phyloP scores from a whole-genome alignment of 2,888 invertebrate genomes.

The Leptodirus hochenwartii region DNA sequence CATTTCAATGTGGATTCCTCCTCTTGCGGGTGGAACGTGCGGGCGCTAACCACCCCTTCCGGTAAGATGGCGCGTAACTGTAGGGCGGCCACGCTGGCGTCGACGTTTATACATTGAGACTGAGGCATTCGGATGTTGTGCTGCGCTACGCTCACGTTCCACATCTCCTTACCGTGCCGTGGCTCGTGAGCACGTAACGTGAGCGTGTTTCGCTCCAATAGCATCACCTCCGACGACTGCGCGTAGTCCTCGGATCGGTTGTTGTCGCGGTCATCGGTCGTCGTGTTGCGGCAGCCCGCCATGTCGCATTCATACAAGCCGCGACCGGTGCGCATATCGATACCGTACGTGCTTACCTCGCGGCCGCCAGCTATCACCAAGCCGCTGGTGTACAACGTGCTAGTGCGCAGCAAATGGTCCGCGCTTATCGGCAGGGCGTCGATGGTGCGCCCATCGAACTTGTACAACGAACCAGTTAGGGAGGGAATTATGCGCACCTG shows the following conservation, averaged over 20 bases:
- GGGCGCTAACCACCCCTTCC: conserved; percentile 46
- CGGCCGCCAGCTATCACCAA: conserved; percentile 77
- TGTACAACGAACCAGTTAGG: conserved; percentile 77
- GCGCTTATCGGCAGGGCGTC: conserved; percentile 77
- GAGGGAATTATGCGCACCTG: conserved; percentile 85
- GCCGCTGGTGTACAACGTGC: conserved; percentile 72
- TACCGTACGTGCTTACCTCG: conserved; percentile 69
- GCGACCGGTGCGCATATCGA: conserved; percentile 55
- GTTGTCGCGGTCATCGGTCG: too few relatives aligned
- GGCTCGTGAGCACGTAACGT: conserved; percentile 84
- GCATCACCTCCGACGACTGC: too few relatives aligned
- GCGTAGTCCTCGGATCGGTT: too few relatives aligned
- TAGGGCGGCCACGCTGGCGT: conserved; percentile 25
- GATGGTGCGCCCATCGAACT: conserved; percentile 74
- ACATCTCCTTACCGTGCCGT: conserved; percentile 67
- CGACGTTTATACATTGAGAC: conserved; percentile 22
- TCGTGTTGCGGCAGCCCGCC: conserved; percentile 50
- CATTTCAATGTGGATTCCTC: too few relatives aligned
- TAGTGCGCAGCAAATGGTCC: conserved; percentile 70
- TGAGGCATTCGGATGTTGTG: conserved; percentile 53
- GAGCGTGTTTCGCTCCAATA: conserved; percentile 66
- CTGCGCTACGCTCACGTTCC: conserved; percentile 92
- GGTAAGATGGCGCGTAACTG: conserved; percentile 49
- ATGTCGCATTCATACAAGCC: conserved; percentile 63
- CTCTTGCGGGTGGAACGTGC: conserved; percentile 19